phyloP scores from a whole-genome alignment of 2,888 invertebrate species.

The Microdon myrmicae region DNA sequence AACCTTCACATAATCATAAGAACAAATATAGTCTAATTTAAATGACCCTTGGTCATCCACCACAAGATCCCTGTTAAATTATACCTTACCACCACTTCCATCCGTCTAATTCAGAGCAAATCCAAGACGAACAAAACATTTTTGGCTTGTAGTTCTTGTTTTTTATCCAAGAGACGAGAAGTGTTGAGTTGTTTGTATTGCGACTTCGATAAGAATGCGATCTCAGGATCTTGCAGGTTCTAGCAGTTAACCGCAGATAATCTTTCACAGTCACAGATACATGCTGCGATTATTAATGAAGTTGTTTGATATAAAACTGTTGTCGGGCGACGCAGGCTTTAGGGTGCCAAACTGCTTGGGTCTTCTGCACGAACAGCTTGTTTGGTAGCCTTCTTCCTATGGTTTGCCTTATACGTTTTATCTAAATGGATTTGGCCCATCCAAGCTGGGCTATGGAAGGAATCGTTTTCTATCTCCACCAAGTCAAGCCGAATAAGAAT shows the following conservation, averaged over 20 bases:
- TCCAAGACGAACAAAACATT: not conserved
- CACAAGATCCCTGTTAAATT: too few species aligned
- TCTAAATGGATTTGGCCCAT: conserved; percentile 36
- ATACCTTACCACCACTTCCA: too few species aligned
- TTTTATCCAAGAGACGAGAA: conserved; percentile 4
- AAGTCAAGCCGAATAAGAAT: conserved; percentile 41
- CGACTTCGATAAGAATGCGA: conserved; percentile 31
- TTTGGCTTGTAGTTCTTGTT: conserved; percentile 9
- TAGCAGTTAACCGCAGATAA: conserved; percentile 50
- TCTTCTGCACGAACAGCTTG: too few species aligned
- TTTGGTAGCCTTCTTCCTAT: not conserved
- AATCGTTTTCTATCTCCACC: conserved; percentile 36
- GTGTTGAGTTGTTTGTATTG: not conserved
- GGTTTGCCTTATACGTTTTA: conserved; percentile 31
- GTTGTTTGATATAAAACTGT: conserved; percentile 55
- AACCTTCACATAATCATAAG: too few species aligned
- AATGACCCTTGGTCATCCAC: too few species aligned
- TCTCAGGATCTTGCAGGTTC: too few species aligned
- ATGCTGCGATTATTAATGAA: conserved; percentile 56
- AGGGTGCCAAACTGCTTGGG: conserved; percentile 28
- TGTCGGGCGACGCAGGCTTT: conserved; percentile 40
- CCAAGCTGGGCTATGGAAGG: conserved; percentile 23
- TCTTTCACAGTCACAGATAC: conserved; percentile 53
- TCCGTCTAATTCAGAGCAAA: too few species aligned
- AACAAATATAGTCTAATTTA: too few species aligned